Evolutionary conservation across 2,113 vertebrate species (phyloP).

Genomic region (Axis porcinus): DNA sequence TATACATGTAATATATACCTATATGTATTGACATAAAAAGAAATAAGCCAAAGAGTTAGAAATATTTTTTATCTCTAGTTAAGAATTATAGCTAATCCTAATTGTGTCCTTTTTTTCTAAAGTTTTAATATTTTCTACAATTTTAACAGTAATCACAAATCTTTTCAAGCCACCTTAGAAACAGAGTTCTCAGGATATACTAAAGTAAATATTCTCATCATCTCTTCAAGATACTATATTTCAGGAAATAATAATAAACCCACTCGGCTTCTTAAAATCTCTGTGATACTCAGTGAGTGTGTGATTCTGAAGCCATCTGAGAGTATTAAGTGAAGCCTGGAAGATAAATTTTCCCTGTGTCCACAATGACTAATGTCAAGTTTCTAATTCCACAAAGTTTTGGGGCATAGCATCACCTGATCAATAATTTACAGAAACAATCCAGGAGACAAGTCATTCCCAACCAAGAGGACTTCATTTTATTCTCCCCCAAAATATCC

Average conservation of each 20-base stretch:
- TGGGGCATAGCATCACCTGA: not conserved
- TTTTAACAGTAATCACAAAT: not conserved
- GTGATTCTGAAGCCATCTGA: not conserved
- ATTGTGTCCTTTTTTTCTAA: conserved; percentile 8
- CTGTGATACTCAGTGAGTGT: not conserved
- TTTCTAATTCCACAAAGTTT: not conserved
- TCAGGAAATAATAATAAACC: not conserved
- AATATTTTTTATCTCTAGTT: not conserved
- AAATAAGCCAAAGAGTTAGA: not conserved
- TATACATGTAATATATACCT: not conserved
- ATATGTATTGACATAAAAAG: not conserved
- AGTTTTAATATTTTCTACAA: not conserved
- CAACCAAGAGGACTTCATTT: not conserved
- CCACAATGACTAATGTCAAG: not conserved
- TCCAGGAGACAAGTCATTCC: not conserved
- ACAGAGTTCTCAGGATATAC: not conserved
- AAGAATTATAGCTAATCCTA: not conserved
- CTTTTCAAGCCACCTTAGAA: not conserved
- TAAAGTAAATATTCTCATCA: not conserved
- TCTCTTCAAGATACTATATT: not conserved
- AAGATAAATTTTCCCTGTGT: not conserved
- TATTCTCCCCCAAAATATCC: not conserved
- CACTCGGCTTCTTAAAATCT: not conserved
- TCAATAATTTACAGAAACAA: not conserved
- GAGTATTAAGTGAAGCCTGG: not conserved